Percentiles rank a stretch among this genome's conserved stretches.
These are phyloP conservation scores for Xanthorhoe spadicearia DNA, from an alignment of 2,888 invertebrate species.

Conservation along the genomic window DNA sequence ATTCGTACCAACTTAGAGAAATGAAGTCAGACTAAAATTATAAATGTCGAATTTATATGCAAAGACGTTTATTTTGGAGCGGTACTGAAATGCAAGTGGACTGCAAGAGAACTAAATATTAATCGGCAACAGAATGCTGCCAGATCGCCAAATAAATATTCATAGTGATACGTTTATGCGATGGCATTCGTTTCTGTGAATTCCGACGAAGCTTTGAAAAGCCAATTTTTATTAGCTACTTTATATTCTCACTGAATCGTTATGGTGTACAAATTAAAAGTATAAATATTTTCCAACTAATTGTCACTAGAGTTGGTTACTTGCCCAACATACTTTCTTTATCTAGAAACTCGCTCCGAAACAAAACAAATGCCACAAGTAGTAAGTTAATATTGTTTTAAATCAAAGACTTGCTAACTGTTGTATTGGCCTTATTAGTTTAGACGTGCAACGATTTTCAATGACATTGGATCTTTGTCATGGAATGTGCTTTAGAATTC, in stretches of 20 bases:
- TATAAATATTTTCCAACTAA: no score
- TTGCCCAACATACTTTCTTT: no score
- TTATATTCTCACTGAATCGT: not conserved
- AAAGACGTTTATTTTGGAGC: constrained; percentile 19
- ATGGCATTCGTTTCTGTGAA: constrained; percentile 22
- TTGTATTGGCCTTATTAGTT: not conserved
- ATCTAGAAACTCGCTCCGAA: no score
- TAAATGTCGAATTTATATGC: constrained; percentile 16
- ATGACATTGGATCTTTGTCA: constrained; percentile 3
- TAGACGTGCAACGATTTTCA: not conserved
- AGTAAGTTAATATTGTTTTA: no score
- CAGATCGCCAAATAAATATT: constrained; percentile 33
- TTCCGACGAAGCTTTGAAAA: constrained; percentile 1
- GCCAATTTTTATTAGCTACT: not conserved
- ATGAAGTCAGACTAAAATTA: constrained; percentile 9
- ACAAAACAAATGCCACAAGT: no score
- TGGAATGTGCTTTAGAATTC: constrained; percentile 6
- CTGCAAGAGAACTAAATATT: constrained; percentile 34
- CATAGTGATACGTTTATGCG: constrained; percentile 27
- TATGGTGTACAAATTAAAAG: not conserved
- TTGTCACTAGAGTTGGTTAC: no score
- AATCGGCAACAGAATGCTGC: constrained; percentile 31
- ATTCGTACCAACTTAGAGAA: not conserved
- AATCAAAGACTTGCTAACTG: not conserved
- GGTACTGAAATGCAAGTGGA: constrained; percentile 25